Evolutionary conservation across 53 echinoderm and acorn worm species (phyloP).

Genomic region (Glandiceps talaboti): DNA sequence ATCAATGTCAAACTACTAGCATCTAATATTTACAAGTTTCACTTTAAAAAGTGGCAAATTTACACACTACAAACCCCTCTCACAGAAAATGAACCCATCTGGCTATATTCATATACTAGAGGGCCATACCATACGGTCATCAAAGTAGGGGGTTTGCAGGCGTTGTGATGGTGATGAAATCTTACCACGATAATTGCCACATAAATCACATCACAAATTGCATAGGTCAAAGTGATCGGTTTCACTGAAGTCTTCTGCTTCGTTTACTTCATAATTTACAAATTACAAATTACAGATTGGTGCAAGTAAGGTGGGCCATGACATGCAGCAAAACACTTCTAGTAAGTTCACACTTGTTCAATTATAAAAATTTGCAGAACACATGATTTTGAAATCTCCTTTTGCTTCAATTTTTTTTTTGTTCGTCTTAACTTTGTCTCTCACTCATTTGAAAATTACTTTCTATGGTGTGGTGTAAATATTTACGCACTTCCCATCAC

Average conservation of each 20-base stretch:
- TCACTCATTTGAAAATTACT: too few relatives aligned
- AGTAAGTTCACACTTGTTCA: neutral
- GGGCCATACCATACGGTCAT: too few relatives aligned
- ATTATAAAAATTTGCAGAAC: neutral
- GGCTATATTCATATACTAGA: too few relatives aligned
- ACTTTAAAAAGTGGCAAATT: too few relatives aligned
- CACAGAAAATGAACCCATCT: too few relatives aligned
- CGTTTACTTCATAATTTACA: neutral
- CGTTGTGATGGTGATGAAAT: too few relatives aligned
- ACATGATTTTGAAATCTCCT: neutral
- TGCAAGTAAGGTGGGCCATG: neutral
- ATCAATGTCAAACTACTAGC: too few relatives aligned
- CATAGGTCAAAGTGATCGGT: neutral
- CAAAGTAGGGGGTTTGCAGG: too few relatives aligned
- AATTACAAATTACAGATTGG: neutral
- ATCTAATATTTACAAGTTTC: too few relatives aligned
- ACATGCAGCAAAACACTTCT: too few relatives aligned
- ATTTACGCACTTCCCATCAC: slow-evolving; percentile 89
- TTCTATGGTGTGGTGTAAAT: neutral
- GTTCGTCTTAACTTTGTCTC: neutral
- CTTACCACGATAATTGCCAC: too few relatives aligned
- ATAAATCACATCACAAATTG: neutral
- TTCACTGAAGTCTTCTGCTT: neutral
- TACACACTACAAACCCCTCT: too few relatives aligned
- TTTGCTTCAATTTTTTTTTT: neutral